Evolutionary conservation across 2,888 invertebrate genomes (phyloP).

Genomic region (Belgica antarctica): DNA sequence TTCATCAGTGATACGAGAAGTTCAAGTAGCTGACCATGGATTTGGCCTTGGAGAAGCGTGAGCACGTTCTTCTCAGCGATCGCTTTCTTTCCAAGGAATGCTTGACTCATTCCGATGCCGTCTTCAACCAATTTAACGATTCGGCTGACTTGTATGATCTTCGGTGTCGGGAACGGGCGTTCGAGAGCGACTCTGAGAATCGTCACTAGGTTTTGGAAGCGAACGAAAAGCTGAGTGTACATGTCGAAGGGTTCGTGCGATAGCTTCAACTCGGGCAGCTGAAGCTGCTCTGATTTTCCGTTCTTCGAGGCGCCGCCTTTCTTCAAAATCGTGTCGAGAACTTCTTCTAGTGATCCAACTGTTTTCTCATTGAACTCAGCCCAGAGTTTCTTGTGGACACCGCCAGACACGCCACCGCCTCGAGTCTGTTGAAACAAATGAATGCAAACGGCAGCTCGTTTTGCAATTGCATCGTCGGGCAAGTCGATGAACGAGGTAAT

Average conservation of each 20-base stretch:
- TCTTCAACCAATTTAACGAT: slow-evolving; percentile 49
- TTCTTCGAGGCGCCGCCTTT: neutral
- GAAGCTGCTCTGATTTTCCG: slow-evolving; percentile 19
- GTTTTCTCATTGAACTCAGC: slow-evolving; percentile 24
- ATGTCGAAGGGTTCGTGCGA: neutral
- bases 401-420: slow-evolving; percentile 48
- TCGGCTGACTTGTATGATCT: slow-evolving; percentile 48
- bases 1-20: slow-evolving; percentile 48
- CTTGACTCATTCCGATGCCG: slow-evolving; percentile 49
- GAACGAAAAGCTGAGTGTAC: slow-evolving; percentile 42
- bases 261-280: slow-evolving; percentile 36
- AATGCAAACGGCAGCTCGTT: slow-evolving; percentile 49
- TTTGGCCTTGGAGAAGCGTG: slow-evolving; percentile 48
- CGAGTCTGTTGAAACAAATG: slow-evolving; percentile 51
- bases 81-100: slow-evolving; percentile 48
- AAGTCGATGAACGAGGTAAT: slow-evolving; percentile 48
- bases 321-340: slow-evolving; percentile 7
- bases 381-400: slow-evolving; percentile 30
- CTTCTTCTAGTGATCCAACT: slow-evolving; percentile 17
- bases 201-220: slow-evolving; percentile 45
- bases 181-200: slow-evolving; percentile 46
- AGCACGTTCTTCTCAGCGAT: slow-evolving; percentile 49
- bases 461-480: slow-evolving; percentile 46
- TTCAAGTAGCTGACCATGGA: slow-evolving; percentile 48
- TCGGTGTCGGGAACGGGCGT: slow-evolving; percentile 50